Percentiles rank a stretch among this genome's conserved stretches.
Conservation (phyloP, 2,888 invertebrate genomes). For the Crocallis elinguaria region DNA sequence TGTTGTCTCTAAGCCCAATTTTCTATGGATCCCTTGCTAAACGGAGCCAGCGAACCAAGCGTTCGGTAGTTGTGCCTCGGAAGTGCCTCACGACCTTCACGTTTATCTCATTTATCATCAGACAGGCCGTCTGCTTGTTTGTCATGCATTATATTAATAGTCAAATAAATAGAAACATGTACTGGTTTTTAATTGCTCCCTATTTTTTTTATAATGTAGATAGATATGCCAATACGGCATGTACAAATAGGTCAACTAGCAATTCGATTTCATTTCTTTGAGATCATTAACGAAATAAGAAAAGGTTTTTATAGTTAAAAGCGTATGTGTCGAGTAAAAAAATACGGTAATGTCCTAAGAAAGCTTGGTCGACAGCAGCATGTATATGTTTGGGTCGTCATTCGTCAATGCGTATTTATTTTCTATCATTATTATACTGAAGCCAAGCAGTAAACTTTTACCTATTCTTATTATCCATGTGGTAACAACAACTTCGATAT, state of each 20-base stretch:
- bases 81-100: constrained; percentile 30
- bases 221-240: neutral
- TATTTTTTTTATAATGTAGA: constrained; percentile 2
- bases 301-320: too few relatives aligned
- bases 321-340: too few relatives aligned
- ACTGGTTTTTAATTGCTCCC: constrained; percentile 2
- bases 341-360: too few relatives aligned
- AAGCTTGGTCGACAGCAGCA: too few relatives aligned
- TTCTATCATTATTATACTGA: too few relatives aligned
- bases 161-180: constrained; percentile 22
- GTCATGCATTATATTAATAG: constrained; percentile 25
- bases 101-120: constrained; percentile 28
- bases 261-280: neutral
- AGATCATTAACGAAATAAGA: too few relatives aligned
- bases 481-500: too few relatives aligned
- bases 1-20: neutral
- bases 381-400: too few relatives aligned
- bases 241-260: constrained; percentile 5
- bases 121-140: constrained; percentile 24
- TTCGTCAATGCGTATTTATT: too few relatives aligned
- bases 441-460: too few relatives aligned
- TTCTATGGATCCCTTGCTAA: constrained; percentile 1
- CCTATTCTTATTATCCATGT: too few relatives aligned
- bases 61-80: constrained; percentile 21
- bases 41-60: neutral